A percentile compares a stretch with the other conserved stretches of the same genome.
phyloP scores from a whole-genome alignment of 1,140 invertebrate genomes.

The Dinothrombium tinctorium region DNA sequence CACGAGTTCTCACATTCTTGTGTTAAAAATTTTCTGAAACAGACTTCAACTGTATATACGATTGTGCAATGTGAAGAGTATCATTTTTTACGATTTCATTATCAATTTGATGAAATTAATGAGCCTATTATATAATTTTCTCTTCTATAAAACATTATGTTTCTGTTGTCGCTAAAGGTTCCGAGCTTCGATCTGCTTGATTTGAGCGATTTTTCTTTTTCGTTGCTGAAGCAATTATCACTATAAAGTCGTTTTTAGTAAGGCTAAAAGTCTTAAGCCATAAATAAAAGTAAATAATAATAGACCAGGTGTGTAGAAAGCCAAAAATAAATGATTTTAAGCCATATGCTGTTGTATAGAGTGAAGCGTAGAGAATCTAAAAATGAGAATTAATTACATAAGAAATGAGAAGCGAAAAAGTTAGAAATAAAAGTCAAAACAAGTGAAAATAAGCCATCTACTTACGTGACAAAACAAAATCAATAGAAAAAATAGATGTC shows the following conservation, averaged over 20 bases:
- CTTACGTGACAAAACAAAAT: conserved; percentile 9
- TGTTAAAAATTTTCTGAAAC: too few species aligned
- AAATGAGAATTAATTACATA: conserved; percentile 29
- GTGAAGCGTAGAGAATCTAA: conserved; percentile 34
- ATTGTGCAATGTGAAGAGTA: too few species aligned
- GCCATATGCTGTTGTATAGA: conserved; percentile 58
- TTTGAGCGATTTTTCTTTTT: too few species aligned
- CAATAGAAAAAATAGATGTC: conserved; percentile 13
- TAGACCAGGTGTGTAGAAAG: conserved; percentile 51
- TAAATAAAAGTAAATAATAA: conserved; percentile 32
- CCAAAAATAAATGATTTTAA: conserved; percentile 46
- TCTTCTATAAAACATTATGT: too few species aligned
- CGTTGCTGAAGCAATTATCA: too few species aligned
- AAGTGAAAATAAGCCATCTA: conserved; percentile 8
- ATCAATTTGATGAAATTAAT: too few species aligned
- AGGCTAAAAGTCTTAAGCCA: background rate
- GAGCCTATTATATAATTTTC: too few species aligned
- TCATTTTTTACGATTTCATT: too few species aligned
- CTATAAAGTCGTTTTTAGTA: background rate
- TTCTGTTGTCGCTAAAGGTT: too few species aligned
- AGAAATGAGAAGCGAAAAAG: conserved; percentile 21
- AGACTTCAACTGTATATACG: too few species aligned
- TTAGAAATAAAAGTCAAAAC: conserved; percentile 24
- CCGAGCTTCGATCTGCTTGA: too few species aligned
- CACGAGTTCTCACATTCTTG: too few species aligned